phyloP scores from a whole-genome alignment of 2,113 vertebrate species.

The Toxostoma redivivum region DNA sequence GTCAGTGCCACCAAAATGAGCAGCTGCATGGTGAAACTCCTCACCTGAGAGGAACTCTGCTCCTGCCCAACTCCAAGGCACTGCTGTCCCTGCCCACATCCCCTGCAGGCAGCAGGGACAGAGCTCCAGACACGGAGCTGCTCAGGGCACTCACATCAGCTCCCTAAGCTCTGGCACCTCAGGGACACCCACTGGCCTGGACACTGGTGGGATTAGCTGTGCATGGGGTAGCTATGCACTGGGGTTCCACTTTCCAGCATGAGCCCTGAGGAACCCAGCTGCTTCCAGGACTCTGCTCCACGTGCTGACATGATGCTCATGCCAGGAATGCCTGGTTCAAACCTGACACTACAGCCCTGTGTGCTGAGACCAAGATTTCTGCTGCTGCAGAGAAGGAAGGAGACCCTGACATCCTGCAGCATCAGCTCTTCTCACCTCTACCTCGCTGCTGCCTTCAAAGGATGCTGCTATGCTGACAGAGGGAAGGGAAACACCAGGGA shows the following conservation, averaged over 20 bases:
- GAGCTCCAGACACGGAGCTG: background rate
- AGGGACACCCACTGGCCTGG: background rate
- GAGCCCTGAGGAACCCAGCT: background rate
- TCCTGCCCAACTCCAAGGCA: background rate
- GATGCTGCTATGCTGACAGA: background rate
- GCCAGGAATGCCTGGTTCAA: fast-evolving
- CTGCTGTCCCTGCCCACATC: background rate
- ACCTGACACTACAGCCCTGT: background rate
- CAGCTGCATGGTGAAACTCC: fast-evolving
- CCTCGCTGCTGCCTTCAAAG: background rate
- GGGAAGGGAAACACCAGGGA: background rate
- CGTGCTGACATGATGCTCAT: fast-evolving
- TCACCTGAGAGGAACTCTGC: background rate
- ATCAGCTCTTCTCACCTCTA: background rate
- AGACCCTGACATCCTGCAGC: background rate
- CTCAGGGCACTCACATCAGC: background rate
- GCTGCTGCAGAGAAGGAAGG: background rate
- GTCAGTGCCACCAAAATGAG: background rate
- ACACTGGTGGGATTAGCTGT: background rate
- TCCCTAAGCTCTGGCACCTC: background rate
- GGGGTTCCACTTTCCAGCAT: fast-evolving
- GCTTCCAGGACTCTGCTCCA: background rate
- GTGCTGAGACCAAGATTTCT: background rate
- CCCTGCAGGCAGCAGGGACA: background rate
- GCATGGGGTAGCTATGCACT: fast-evolving